Conservation (phyloP, 2,797 vertebrate species). For the Falco berigora region DNA sequence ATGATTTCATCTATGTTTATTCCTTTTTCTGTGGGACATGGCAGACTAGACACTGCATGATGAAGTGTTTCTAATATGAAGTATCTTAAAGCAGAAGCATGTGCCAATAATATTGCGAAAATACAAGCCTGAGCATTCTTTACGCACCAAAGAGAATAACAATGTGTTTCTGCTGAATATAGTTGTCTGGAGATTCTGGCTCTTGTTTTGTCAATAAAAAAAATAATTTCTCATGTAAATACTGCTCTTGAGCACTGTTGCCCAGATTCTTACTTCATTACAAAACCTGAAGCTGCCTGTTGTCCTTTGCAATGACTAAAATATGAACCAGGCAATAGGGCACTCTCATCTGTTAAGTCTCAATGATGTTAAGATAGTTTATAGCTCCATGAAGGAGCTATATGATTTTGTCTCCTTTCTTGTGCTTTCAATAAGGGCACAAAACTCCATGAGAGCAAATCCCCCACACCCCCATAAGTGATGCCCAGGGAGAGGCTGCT, state of each 20-base stretch:
- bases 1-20: neutral
- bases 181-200: neutral
- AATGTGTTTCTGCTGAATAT: neutral
- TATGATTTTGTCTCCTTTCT: neutral
- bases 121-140: neutral
- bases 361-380: neutral
- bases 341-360: neutral
- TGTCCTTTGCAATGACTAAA: neutral
- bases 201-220: neutral
- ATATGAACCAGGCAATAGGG: neutral
- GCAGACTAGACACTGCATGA: neutral
- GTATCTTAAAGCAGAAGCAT: neutral
- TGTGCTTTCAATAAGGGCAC: neutral
- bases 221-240: neutral
- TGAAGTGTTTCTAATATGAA: neutral
- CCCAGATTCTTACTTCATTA: neutral
- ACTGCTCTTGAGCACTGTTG: neutral
- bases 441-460: neutral
- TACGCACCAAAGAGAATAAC: neutral
- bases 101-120: neutral
- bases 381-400: neutral
- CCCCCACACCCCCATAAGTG: fast-evolving
- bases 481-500: neutral
- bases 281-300: neutral
- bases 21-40: neutral